Base-by-base conservation (phyloP, 2,797 vertebrate species). In the Carcharodon carcharias region DNA sequence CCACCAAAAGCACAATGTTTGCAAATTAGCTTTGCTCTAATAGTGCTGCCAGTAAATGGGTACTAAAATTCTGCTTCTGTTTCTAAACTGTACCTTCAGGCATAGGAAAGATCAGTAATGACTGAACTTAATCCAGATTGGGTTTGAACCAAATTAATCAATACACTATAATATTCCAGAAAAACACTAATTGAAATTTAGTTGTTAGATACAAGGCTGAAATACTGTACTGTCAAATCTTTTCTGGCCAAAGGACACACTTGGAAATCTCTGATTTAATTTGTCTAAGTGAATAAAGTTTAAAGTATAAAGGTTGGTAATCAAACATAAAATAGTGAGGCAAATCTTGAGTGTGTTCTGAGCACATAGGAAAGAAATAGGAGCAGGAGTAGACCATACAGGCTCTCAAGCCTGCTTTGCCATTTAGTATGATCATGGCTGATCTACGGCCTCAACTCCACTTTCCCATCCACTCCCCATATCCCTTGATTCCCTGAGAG, bases 101-200 rank as follows among this genome's bases (percentile, higher is more conserved):
- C 65, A 54, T 45, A 69, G 18, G 93, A 54, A 95, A 45, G 40
- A 71, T 95, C 65, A 95, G 93, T 21, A 45, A 95, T 95, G 65
- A 71, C 18, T 95, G 93, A 95, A 95, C 65, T 65, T 94, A 40
- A 63, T 67, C 31, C 91, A 67, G n/a, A 45, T 8, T 95, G 65
- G 21, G n/a, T 50, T 95, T 69, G n/a, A 71, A 40, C 45, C 65
- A 45, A 40, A 63, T 23, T 50, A 71, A 95, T 54, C 93, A 95
- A 95, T 69, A 65, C 35, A 26, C 61, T 65, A 18, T 18, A 65
- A 9, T 8, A 69, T 69, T 50, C 50, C 23, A 28, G 21, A 69
- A 28, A 92, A 21, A 87, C 82, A 21, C 45, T 87, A 87, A 54
- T 87, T 23, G 63, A 40, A 67, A 63, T 14, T 7, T 63, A 12